A percentile compares a stretch with the other conserved stretches of the same genome.
Conservation (phyloP, 2,888 invertebrate species). For the Proisotoma minuta region DNA sequence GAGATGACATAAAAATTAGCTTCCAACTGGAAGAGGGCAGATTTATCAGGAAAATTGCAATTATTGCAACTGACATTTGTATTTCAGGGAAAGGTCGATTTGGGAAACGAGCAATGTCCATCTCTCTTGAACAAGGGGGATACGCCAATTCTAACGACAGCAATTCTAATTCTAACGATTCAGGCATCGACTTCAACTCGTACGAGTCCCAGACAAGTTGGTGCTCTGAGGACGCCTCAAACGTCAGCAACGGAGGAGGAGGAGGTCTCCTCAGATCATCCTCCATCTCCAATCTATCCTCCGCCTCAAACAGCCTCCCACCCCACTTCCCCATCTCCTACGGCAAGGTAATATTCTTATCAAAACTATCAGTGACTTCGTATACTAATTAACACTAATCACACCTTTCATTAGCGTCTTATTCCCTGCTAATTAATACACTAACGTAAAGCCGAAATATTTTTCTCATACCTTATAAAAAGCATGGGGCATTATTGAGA, state of each 20-base stretch:
- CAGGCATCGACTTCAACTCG: constrained; percentile 70
- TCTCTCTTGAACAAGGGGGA: constrained; percentile 28
- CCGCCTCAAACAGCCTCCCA: neutral
- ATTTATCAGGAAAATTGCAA: too few relatives aligned
- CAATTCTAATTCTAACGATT: constrained; percentile 85
- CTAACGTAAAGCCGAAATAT: too few relatives aligned
- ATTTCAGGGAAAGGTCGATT: constrained; percentile 46
- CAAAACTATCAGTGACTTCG: too few relatives aligned
- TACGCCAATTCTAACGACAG: constrained; percentile 65
- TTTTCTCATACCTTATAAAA: too few relatives aligned
- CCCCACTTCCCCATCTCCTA: constrained; percentile 5
- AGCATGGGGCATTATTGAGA: too few relatives aligned
- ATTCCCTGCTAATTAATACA: too few relatives aligned
- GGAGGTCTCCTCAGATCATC: constrained; percentile 13
- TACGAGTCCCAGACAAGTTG: constrained; percentile 44
- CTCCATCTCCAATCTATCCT: constrained; percentile 1
- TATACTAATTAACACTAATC: too few relatives aligned
- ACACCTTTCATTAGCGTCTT: too few relatives aligned
- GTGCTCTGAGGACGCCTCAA: constrained; percentile 40
- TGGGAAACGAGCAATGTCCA: constrained; percentile 41
- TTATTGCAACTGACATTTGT: too few relatives aligned
- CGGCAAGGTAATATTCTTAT: neutral
- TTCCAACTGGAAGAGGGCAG: too few relatives aligned
- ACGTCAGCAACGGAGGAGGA: too few relatives aligned
- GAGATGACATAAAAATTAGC: too few relatives aligned